Percentiles rank a stretch among this genome's conserved stretches.
Conservation (phyloP, 2,113 vertebrate genomes). For the Corvus hawaiiensis region DNA sequence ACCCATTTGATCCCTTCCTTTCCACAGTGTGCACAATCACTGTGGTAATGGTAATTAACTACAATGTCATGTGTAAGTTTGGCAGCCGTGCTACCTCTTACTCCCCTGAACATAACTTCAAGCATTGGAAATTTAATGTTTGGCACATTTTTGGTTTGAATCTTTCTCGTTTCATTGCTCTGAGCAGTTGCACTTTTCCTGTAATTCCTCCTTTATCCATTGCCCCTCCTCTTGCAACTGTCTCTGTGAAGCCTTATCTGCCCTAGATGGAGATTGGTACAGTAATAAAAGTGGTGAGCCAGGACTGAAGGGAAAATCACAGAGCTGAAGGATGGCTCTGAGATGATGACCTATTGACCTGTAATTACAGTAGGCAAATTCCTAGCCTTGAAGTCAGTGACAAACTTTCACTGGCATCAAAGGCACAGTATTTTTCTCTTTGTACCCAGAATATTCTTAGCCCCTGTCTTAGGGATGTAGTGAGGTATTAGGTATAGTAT, state of each 20-base stretch:
- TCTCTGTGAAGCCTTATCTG: neutral
- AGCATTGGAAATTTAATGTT: neutral
- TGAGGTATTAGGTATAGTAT: neutral
- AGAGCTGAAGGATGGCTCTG: neutral
- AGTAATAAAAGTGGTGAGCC: neutral
- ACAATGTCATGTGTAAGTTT: neutral
- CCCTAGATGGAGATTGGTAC: neutral
- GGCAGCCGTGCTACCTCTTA: neutral
- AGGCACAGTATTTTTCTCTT: neutral
- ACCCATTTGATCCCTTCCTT: neutral
- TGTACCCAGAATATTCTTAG: neutral
- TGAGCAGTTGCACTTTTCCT: neutral
- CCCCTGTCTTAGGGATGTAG: neutral
- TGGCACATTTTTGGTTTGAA: neutral
- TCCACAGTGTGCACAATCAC: neutral
- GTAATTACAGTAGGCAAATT: neutral
- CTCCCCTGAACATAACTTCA: neutral
- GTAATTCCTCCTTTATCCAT: neutral
- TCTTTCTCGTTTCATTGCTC: neutral
- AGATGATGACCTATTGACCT: neutral
- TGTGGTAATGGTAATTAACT: neutral
- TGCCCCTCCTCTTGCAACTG: neutral
- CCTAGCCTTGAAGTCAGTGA: neutral
- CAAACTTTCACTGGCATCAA: neutral
- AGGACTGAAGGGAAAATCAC: neutral